Evolutionary conservation across 1,140 invertebrate species (phyloP).

Genomic region (Lordiphosa stackelbergi): DNA sequence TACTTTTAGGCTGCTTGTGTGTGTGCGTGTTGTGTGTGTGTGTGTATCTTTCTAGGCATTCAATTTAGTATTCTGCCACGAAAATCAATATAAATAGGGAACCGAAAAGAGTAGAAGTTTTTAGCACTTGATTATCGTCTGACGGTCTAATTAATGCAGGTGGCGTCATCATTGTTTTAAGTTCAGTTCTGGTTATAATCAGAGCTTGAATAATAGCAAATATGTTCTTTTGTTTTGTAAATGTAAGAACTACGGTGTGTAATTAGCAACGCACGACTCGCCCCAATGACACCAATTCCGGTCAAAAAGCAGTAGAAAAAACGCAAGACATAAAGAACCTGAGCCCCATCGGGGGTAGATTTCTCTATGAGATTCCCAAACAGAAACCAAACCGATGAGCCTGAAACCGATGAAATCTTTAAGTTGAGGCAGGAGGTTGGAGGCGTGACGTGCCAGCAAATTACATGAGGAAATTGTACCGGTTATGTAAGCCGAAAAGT

Average conservation of each 20-base stretch:
- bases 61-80: neutral
- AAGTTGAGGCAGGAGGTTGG: conserved; percentile 21
- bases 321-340: conserved; percentile 21
- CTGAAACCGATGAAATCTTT: conserved; percentile 31
- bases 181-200: too few species aligned
- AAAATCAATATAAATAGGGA: conserved; percentile 35
- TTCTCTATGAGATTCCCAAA: conserved; percentile 46
- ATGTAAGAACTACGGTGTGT: conserved; percentile 18
- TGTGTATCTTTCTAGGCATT: too few species aligned
- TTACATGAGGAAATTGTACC: conserved; percentile 47
- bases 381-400: conserved; percentile 19
- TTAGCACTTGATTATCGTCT: too few species aligned
- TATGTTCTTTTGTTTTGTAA: too few species aligned
- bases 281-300: conserved; percentile 68
- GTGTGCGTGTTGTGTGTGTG: neutral
- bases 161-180: too few species aligned
- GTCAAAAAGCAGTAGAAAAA: neutral
- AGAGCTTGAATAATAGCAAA: too few species aligned
- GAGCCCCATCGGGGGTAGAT: conserved; percentile 37
- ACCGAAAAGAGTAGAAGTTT: too few species aligned
- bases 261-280: conserved; percentile 51
- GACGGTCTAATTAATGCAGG: too few species aligned
- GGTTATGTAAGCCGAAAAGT: conserved; percentile 69
- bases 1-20: conserved; percentile 33
- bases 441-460: conserved; percentile 23